Evolutionary conservation across 2,888 invertebrate species (phyloP).

Genomic region (Schizotus pectinicornis): DNA sequence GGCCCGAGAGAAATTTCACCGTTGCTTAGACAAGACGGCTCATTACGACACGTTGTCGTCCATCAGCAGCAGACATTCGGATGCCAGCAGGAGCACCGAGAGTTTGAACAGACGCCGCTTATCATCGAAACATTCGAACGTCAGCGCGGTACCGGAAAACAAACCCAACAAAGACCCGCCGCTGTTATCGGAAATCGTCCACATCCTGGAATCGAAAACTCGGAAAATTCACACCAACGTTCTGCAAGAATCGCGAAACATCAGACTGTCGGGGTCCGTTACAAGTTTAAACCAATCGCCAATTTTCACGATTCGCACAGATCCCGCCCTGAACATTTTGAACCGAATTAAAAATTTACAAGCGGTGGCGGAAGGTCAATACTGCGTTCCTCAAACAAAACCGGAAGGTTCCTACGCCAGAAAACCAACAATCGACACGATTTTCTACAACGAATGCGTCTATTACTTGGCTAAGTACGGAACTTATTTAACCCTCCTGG

Average conservation of each 20-base stretch:
- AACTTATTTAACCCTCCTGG: conserved; percentile 73
- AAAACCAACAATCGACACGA: conserved; percentile 58
- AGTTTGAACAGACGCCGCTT: conserved; percentile 28
- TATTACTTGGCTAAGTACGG: conserved; percentile 85
- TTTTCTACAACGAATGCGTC: conserved; percentile 78
- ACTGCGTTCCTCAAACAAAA: conserved; percentile 28
- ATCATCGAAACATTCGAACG: conserved; percentile 32
- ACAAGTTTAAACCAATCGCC: conserved; percentile 42
- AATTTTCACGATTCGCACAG: conserved; percentile 38
- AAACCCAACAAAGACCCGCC: conserved; percentile 71
- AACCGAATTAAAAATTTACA: conserved; percentile 59
- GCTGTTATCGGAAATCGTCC: conserved; percentile 72
- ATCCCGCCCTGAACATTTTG: conserved; percentile 61
- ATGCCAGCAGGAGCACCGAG: conserved; percentile 37
- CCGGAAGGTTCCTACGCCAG: conserved; percentile 25
- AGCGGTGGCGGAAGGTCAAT: conserved; percentile 55
- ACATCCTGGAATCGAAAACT: conserved; percentile 70
- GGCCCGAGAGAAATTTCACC: conserved; percentile 77
- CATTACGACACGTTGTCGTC: conserved; percentile 28
- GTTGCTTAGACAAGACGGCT: conserved; percentile 62
- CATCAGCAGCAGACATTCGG: conserved; percentile 36
- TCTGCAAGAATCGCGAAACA: conserved; percentile 58
- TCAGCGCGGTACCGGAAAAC: conserved; percentile 51
- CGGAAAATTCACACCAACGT: conserved; percentile 62
- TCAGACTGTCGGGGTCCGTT: conserved; percentile 39